Base-by-base conservation (phyloP, 2,113 vertebrate genomes). In the Istiophorus platypterus region DNA sequence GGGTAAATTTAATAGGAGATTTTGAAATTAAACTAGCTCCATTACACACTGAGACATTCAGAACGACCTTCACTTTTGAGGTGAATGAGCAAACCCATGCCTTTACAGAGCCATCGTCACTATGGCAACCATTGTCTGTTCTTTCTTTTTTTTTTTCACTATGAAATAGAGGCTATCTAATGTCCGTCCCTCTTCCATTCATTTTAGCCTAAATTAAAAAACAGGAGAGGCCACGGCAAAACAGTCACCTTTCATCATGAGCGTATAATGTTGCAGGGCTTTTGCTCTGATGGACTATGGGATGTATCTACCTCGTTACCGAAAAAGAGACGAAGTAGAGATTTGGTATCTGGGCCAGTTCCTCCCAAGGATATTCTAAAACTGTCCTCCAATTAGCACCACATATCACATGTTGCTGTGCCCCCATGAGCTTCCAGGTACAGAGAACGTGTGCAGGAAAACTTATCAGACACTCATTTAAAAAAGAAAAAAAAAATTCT, bases 311-410 rank as follows among this genome's bases (percentile, higher is more conserved):
- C 59, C 47, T 70, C 18, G 22, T 45, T 45, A 34, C 54, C 83
- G 29, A 70, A 76, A 81, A 87, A 26, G 24, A 63, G 24, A 63
- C 57, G 57, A 42, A 68, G 51, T 45, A 41, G 13, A 75, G 61
- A 65, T 68, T 65, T 84, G 69, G 63, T 66, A 91, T 89, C 63
- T 91, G 70, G 89, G 91, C 66, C 89, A 85, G 71, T 78, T 67
- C 24, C 61, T 47, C 68, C 39, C n/a, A 34, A 80, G 81, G 77
- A 71, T 49, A 56, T 58, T 86, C 87, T 91, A 87, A 90, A 91
- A 94, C 85, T 87, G 74, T 62, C 70, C 47, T 84, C 85, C 71
- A 88, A 90, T 92, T 91, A 91, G 52, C 29, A 14, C 17, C 52
- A 51, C 41, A 31, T 62, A 72, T 89, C 70, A 82, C 82, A 81